Evolutionary conservation across 2,888 invertebrate species (phyloP).

Genomic region (Eristalis tenax): DNA sequence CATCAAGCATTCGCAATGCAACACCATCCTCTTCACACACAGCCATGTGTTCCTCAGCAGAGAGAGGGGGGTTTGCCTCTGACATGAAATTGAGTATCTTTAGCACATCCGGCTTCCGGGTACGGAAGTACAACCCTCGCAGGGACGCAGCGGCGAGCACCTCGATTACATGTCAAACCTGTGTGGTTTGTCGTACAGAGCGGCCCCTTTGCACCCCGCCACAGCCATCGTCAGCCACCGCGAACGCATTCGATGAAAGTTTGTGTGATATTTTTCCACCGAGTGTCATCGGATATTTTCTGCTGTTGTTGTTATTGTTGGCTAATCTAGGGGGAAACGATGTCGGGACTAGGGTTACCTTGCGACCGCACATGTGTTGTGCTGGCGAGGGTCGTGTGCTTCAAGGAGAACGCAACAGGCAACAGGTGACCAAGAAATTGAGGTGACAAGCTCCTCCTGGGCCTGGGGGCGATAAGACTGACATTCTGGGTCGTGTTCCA

Average conservation of each 20-base stretch:
- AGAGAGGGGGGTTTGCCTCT: too few relatives aligned
- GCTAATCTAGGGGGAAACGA: background rate
- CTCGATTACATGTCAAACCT: background rate
- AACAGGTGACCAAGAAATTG: slow-evolving; percentile 30
- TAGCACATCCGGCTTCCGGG: background rate
- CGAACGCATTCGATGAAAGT: background rate
- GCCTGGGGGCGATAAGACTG: background rate
- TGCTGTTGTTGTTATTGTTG: background rate
- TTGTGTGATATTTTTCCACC: background rate
- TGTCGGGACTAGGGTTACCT: background rate
- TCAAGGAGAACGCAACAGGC: background rate
- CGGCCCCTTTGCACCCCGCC: background rate
- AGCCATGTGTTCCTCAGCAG: too few relatives aligned
- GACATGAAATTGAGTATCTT: background rate
- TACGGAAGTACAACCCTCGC: background rate
- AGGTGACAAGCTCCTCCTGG: background rate
- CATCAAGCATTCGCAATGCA: background rate
- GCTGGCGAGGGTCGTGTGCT: slow-evolving; percentile 14
- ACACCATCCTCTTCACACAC: background rate
- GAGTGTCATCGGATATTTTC: slow-evolving; percentile 27
- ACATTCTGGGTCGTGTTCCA: slow-evolving; percentile 35
- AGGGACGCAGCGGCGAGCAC: background rate
- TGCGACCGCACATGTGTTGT: background rate
- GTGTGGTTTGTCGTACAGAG: background rate
- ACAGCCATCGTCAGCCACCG: background rate